Evolutionary conservation across 2,888 invertebrate species (phyloP), one percentile per base, ranked within the genome.

Genomic region (Drosophila nr. perissopoda): DNA sequence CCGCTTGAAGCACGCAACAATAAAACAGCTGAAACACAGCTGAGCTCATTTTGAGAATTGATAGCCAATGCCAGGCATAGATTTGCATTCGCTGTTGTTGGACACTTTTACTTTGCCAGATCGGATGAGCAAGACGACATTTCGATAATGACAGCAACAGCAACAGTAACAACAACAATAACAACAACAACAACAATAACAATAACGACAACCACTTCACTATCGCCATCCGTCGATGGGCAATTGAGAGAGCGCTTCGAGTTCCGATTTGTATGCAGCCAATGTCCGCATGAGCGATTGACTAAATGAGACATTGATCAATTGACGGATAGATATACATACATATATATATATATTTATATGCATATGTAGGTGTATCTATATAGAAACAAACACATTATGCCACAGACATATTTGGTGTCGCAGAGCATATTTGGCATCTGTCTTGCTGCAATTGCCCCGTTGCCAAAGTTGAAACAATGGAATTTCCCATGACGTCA

Each of bases 401-500:
- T 76, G 70, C 40, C 65, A 38, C 34, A 58, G 66, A 76, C 77
- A 71, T 67, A 78, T 76, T 78, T 67, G 77, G 77, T 62, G 18
- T 49, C 52, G 38, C 60, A 49, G 25, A 4, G 21, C 76, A 36
- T 64, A 68, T 76, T 78, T 80, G 80, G 80, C 49, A 31, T 57
- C 66, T 63, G 63, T 31, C 10, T 40, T 33, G 58, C 58, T 78
- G 77, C 79, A 74, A 65, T 69, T 75, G 45, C 54, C 52, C 52
- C 62, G 63, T 66, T 70, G 76, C 80, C 80, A 76, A 80, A 76
- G 34, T 40, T 62, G 42, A 48, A 29, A 27, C 60, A 61, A 76
- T 76, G 65, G 76, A 65, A 69, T 65, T 69, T 75, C 36, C 29
- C 29, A 58, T 76, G 74, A 70, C 76, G 77, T 71, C 74, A 76